Conservation (phyloP, 2,113 vertebrate species). For the Coryphaenoides rupestris region DNA sequence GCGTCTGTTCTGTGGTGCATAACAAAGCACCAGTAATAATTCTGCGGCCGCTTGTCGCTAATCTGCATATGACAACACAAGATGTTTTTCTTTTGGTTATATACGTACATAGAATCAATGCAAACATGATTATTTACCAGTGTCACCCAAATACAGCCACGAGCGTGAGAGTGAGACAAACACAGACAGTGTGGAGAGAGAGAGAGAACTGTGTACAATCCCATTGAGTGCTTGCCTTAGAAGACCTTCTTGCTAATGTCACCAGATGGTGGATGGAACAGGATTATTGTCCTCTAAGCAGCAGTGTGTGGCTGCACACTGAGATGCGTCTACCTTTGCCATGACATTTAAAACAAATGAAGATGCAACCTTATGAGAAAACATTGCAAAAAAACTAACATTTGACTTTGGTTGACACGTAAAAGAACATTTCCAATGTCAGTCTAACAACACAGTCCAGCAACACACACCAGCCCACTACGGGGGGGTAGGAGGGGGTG, state of each 20-base stretch:
- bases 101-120: neutral
- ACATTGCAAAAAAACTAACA: neutral
- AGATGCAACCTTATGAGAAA: neutral
- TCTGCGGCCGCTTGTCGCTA: no score
- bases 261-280: slow-evolving; percentile 1
- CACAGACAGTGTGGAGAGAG: neutral
- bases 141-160: neutral
- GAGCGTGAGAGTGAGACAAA: neutral
- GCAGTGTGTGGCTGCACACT: neutral
- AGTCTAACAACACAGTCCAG: no score
- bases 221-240: neutral
- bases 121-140: neutral
- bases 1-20: no score
- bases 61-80: neutral
- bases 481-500: neutral
- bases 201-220: neutral
- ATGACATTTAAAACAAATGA: neutral
- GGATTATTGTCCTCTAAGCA: neutral
- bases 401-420: neutral
- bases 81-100: no score
- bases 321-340: neutral
- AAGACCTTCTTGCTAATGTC: neutral
- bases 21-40: no score
- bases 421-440: neutral
- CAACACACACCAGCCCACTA: no score